Conservation (phyloP, 1,140 invertebrate species). For the Armadillidium nasatum region DNA sequence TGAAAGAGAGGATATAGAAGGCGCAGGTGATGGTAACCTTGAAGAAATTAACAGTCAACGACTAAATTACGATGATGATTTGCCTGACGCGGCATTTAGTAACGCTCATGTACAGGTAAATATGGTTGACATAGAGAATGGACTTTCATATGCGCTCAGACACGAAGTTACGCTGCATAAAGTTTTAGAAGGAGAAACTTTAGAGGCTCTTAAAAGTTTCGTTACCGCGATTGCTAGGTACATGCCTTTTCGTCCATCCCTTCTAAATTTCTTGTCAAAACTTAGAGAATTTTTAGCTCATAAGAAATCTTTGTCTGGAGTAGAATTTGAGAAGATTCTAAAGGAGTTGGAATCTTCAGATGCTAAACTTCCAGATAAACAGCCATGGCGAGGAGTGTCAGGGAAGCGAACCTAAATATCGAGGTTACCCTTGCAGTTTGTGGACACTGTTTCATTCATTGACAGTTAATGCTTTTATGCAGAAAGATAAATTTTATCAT, state of each 20-base stretch:
- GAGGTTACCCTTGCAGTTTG: conserved; percentile 94
- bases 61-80: background rate
- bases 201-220: conserved; percentile 68
- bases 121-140: conserved; percentile 79
- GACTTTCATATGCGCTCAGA: conserved; percentile 68
- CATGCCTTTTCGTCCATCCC: conserved; percentile 66
- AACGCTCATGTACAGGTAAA: conserved; percentile 58
- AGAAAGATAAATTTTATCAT: conserved; percentile 48
- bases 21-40: background rate
- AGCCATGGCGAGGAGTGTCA: conserved; percentile 76
- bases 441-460: conserved; percentile 94
- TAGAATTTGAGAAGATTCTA: background rate
- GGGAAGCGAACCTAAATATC: conserved; percentile 63
- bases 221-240: conserved; percentile 63
- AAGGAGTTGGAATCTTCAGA: no score
- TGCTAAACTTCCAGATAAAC: conserved; percentile 49
- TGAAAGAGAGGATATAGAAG: background rate
- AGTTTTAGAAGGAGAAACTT: conserved; percentile 61
- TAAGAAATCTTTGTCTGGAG: background rate
- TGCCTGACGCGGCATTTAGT: background rate
- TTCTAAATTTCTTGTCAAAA: conserved; percentile 60
- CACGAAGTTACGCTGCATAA: conserved; percentile 72
- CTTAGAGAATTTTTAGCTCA: conserved; percentile 52
- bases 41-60: background rate
- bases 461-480: conserved; percentile 69